Evolutionary conservation across 2,888 invertebrate genomes (phyloP), one percentile per base, ranked within the genome.

Genomic region (Cheilosia pagana): DNA sequence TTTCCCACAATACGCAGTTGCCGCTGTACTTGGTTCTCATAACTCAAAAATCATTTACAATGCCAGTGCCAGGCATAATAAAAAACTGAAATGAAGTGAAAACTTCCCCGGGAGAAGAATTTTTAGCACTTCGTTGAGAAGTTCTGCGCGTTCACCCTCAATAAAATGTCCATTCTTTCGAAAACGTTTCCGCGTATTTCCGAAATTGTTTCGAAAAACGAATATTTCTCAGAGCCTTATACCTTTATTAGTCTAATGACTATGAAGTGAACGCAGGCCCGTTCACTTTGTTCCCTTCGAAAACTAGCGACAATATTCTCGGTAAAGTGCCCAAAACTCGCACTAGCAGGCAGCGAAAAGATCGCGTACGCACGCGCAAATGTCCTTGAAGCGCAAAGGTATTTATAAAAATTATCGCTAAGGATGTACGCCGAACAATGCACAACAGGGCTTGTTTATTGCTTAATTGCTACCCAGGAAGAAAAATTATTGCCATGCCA

Each of bases 401-500:
- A 63, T 48, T 41, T 81, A 81, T 75, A 70, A 70, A 85, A 76
- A 76, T 81, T 81, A 85, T 85, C 85, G 85, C 85, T 85, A 85
- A 85, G 75, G 85, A 85, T 85, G 85, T 50, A 31, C 14, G 14
- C 35, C 63, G 55, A 48, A 85, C 85, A 85, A 81, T 81, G 48
- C 53, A 41, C 28, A 75, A 76, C 60, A 75, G 79, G 60, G 23
- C 86, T 87, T 78, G 72, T 76, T 74, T 88, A 89, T 87, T 86
- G 88, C 90, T 90, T 90, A 90, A 90, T 90, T 89, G 90, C 89
- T 85, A 87, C 88, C 88, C 88, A 89, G 88, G 89, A 88, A 88
- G 89, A 89, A 90, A 89, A 89, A 90, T 91, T 89, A 91, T 91
- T 89, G 89, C 88, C 89, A 88, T 87, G 88, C 88, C 89, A 87